Percentiles rank a stretch among this genome's conserved stretches.
Evolutionary conservation across 2,113 vertebrate species (phyloP).

Genomic region (Nerophis lumbriciformis): DNA sequence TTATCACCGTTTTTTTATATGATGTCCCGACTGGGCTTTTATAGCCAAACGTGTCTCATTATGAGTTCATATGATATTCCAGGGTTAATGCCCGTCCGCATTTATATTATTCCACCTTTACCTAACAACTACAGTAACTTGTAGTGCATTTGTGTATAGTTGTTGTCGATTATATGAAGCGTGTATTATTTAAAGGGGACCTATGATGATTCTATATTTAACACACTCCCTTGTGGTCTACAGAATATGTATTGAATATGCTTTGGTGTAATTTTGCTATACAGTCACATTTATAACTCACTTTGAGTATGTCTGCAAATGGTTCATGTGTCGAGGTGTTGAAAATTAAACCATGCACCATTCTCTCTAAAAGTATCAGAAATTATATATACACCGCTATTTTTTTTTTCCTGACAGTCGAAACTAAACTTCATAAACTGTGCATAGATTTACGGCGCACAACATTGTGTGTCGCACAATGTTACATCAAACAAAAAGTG

Average conservation of each 20-base stretch:
- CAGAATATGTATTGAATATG: no score
- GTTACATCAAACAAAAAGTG: not conserved
- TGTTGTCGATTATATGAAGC: not conserved
- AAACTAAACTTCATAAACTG: no score
- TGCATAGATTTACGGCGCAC: no score
- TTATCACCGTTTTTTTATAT: constrained; percentile 7
- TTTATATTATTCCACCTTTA: not conserved
- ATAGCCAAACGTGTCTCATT: not conserved
- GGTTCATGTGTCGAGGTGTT: no score
- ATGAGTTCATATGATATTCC: constrained; percentile 3
- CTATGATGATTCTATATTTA: no score
- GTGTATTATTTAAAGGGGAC: not conserved
- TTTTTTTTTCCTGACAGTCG: not conserved
- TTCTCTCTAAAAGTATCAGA: no score
- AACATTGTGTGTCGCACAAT: no score
- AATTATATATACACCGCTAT: not conserved
- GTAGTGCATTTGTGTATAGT: not conserved
- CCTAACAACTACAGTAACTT: not conserved
- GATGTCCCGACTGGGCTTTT: not conserved
- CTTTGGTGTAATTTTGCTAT: no score
- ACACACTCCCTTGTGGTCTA: no score
- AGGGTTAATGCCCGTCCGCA: constrained; percentile 1
- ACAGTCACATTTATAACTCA: no score
- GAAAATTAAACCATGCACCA: no score
- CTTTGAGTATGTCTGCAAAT: no score